Percentiles rank a stretch among this genome's conserved stretches.
Evolutionary conservation across 2,113 vertebrate genomes (phyloP).

Genomic region (Pedetes capensis): DNA sequence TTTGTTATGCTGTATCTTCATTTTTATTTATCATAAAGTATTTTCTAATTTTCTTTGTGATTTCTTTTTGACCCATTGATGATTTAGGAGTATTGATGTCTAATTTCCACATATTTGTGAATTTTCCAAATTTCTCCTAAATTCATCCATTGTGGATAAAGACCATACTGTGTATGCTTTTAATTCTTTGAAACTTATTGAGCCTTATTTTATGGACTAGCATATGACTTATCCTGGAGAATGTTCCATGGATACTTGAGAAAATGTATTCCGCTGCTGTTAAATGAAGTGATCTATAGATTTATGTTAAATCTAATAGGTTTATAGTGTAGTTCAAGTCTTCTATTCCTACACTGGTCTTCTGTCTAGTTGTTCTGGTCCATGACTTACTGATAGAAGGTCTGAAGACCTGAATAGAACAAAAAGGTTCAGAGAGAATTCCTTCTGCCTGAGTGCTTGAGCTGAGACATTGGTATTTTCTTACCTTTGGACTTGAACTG

Average conservation of each 20-base stretch:
- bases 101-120: neutral
- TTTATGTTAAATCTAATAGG: neutral
- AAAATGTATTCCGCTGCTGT: neutral
- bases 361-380: neutral
- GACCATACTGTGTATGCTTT: neutral
- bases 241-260: neutral
- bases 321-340: neutral
- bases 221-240: neutral
- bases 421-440: neutral
- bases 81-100: neutral
- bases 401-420: neutral
- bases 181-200: neutral
- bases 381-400: neutral
- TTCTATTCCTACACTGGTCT: neutral
- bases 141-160: neutral
- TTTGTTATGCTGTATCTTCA: neutral
- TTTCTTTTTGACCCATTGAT: neutral
- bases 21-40: neutral
- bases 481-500: neutral
- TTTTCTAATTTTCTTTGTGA: neutral
- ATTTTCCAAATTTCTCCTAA: conserved; percentile 17
- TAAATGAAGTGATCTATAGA: neutral
- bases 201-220: neutral
- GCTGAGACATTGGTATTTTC: neutral
- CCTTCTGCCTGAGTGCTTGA: neutral